Evolutionary conservation across 1,140 invertebrate genomes (phyloP), one percentile per base, ranked within the genome.

Genomic region (Holotrichia oblita): DNA sequence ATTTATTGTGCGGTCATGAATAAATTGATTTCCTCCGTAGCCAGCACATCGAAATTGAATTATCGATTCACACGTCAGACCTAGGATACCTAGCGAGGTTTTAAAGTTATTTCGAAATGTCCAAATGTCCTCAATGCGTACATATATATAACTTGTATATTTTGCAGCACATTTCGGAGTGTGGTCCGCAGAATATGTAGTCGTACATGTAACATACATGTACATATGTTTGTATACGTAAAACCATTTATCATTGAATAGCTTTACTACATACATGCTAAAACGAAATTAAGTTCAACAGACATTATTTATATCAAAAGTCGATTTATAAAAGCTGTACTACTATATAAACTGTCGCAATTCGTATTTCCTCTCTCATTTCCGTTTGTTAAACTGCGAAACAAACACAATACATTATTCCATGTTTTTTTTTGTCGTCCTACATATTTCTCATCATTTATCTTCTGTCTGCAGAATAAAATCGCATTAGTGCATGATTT

Each of bases 301-400:
- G 48, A 55, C 48, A 55, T 55, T 55, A 55, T 55, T 55, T 55
- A 55, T 55, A 55, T 55, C 48, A 55, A 55, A 55, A 17, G 48
- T 55, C 48, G 17, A 55, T 55, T 55, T 55, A 55, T 55, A 55
- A 55, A 55, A 55, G 48, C 48, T 55, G 48, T 55, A 55, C 48
- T 55, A 55, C 27, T 34, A 34, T 34, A 34, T 34, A 34, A 2
- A 34, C 48, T 55, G 48, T n/a, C 48, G 48, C 48, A 55, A 17
- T 34, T 55, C 48, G 48, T n/a, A 17, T n/a, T 55, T 55, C 48
- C 48, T 55, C 48, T 55, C 48, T 55, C 48, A 55, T 55, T 55
- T 55, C 48, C 48, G 48, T 55, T 55, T 55, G 48, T 55, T 55
- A 55, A 55, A 17, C 48, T 55, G 48, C 14, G 48, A 55, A 17